Conservation (phyloP, 2,113 vertebrate species). For the Parus major region DNA sequence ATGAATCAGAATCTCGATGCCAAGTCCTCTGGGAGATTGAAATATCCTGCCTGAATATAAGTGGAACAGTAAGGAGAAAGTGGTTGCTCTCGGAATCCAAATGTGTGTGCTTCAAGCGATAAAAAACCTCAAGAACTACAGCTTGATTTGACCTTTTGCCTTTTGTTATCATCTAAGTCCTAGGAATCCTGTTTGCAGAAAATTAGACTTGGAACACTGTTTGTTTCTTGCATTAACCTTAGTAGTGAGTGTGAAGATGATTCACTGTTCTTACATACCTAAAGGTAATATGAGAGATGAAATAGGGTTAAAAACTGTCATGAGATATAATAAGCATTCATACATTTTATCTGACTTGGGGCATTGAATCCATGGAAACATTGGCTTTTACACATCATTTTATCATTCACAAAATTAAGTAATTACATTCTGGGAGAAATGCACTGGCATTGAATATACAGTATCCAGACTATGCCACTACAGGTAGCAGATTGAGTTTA, state of each 20-base stretch:
- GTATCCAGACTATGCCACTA: conserved; percentile 65
- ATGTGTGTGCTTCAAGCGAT: background rate
- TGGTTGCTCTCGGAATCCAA: background rate
- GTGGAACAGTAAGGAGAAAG: background rate
- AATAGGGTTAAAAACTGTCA: background rate
- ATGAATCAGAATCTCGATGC: background rate
- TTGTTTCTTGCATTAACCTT: background rate
- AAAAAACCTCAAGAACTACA: background rate
- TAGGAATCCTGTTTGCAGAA: background rate
- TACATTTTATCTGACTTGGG: conserved; percentile 30
- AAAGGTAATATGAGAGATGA: background rate
- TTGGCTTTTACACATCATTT: conserved; percentile 67
- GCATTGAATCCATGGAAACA: conserved; percentile 44
- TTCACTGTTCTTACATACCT: background rate
- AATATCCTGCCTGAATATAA: background rate
- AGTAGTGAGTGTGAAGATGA: background rate
- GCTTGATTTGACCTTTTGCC: background rate
- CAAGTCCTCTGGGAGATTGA: background rate
- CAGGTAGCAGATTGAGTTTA: conserved; percentile 95
- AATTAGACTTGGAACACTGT: background rate
- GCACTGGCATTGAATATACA: conserved; percentile 47
- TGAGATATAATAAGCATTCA: background rate
- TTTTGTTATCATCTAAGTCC: background rate
- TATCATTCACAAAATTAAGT: conserved; percentile 75
- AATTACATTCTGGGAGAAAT: conserved; percentile 60